phyloP scores from a whole-genome alignment of 23 tunicate species.

The Styela plicata region DNA sequence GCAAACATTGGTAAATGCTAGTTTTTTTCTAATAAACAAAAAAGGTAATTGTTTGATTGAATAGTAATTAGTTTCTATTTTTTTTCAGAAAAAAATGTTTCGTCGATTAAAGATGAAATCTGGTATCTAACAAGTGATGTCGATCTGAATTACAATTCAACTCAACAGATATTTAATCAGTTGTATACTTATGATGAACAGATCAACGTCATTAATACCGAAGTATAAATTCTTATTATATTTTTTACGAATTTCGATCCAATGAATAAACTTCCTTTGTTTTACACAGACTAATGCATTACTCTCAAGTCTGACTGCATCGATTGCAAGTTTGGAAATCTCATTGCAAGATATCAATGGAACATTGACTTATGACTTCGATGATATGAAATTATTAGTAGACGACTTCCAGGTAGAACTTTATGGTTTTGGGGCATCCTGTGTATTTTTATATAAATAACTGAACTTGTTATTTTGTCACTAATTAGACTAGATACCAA shows the following conservation, averaged over 20 bases:
- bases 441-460: too few relatives aligned
- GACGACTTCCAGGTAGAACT: conserved; percentile 50
- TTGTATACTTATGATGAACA: background rate
- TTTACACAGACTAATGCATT: background rate
- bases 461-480: too few relatives aligned
- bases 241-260: too few relatives aligned
- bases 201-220: background rate
- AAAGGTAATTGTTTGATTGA: too few relatives aligned
- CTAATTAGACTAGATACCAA: too few relatives aligned
- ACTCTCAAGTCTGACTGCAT: conserved; percentile 11
- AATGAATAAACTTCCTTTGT: too few relatives aligned
- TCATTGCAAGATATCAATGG: conserved; percentile 24
- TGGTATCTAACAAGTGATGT: background rate
- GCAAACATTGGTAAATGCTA: background rate
- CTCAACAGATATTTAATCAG: background rate
- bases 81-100: background rate
- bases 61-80: background rate
- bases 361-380: conserved; percentile 18
- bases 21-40: background rate
- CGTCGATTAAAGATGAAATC: background rate
- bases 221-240: background rate
- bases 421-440: too few relatives aligned
- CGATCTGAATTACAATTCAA: conserved; percentile 10
- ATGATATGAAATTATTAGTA: conserved; percentile 19
- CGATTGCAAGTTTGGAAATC: conserved; percentile 32